These are phyloP conservation scores for Ophioninae sp. DNA, from an alignment of 2,888 invertebrate species.

Conservation along the genomic window DNA sequence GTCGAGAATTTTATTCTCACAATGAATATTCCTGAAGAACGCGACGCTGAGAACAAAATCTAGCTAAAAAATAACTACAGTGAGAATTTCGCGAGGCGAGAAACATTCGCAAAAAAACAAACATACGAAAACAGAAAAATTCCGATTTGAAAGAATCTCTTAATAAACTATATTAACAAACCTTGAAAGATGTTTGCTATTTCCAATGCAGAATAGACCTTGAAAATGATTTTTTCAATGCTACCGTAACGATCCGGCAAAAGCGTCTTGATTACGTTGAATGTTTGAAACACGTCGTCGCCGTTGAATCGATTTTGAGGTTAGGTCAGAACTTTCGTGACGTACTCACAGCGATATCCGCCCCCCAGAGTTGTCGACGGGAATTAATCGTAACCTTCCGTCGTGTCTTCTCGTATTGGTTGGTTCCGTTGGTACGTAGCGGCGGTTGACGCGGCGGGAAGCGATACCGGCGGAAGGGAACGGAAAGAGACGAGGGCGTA, in stretches of 20 bases:
- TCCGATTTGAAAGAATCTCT: no score
- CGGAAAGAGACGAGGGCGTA: slow-evolving; percentile 1
- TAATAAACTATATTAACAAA: no score
- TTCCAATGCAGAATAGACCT: background rate
- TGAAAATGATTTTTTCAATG: background rate
- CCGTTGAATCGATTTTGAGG: background rate
- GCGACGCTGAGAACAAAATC: background rate
- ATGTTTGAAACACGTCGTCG: background rate
- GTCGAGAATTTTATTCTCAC: background rate
- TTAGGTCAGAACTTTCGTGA: background rate
- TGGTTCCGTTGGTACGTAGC: background rate
- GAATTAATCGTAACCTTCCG: background rate
- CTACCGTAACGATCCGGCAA: background rate
- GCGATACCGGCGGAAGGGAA: background rate
- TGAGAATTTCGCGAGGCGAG: background rate
- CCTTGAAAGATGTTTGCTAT: no score
- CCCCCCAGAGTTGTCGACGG: background rate
- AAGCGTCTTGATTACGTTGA: background rate
- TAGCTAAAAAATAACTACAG: background rate
- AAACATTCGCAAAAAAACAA: background rate
- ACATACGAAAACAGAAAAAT: background rate
- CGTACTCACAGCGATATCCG: background rate
- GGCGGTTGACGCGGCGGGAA: background rate
- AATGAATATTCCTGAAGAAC: background rate
- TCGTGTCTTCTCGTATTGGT: background rate